Base-by-base conservation (phyloP, 92 coral and sea anemone genomes). In the Epizoanthus stellaris region DNA sequence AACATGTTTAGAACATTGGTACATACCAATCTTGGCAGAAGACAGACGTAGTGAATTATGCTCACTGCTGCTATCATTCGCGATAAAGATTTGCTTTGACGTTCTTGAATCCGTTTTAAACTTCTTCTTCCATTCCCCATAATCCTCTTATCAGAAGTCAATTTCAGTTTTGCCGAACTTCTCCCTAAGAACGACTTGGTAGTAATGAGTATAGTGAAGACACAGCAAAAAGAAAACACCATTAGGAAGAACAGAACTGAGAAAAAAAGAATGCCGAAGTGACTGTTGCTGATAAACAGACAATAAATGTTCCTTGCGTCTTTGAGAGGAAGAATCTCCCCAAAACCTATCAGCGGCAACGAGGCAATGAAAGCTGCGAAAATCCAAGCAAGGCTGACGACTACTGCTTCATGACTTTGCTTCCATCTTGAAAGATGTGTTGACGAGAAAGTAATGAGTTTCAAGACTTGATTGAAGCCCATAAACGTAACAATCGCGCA, bases 21-120 rank as follows among this genome's bases (percentile, higher is more conserved):
- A 72, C 98, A 76, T 82, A 94, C 98, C 90, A 84, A 66, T 89
- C 94, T 91, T 20, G 98, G 98, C 0, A 91, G 61, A 64, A 84
- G 80, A 36, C 88, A 87, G 13, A 77, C 66, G 45, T 88, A 89
- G 87, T 87, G 89, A 21, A 91, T 34, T 3, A 62, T 69, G 54
- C 77, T 75, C 19, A 91, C 90, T 56, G 85, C 47, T 1, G 92
- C 91, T 13, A 82, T 87, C 91, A 94, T 87, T 15, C 86, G 66
- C 13, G 93, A 77, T 70, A 87, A 66, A 10, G 58, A 3, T 79
- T 56, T 64, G 52, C 66, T 79, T 45, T 79, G 83, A 43, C 40
- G 83, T 23, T 64, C 83, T 63, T 79, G 83, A 43, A 63, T 63
- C 45, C 64, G 72, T 47, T 79, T 79, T n/a, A 40, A 62, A 5